phyloP scores from a whole-genome alignment of 2,797 vertebrate species.

The Rhinoraja longicauda region DNA sequence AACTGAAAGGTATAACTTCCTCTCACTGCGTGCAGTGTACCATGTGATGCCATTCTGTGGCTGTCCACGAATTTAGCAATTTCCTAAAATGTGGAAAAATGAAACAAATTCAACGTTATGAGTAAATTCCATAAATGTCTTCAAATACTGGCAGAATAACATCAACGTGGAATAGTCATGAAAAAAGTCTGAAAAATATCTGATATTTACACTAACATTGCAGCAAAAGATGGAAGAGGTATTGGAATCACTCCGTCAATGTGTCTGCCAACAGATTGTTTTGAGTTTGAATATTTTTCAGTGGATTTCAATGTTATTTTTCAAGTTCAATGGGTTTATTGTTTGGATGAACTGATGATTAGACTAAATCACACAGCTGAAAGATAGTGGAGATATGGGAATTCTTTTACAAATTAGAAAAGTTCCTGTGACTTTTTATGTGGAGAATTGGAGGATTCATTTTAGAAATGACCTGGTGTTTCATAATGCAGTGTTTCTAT shows the following conservation, averaged over 20 bases:
- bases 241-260: not conserved
- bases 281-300: not conserved
- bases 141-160: not conserved
- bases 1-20: constrained; percentile 35
- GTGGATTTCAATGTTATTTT: not conserved
- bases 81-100: constrained; percentile 29
- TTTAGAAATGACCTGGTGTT: not conserved
- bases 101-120: not conserved
- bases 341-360: not conserved
- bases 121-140: constrained; percentile 21
- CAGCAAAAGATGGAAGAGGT: not conserved
- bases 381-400: not conserved
- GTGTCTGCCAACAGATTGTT: not conserved
- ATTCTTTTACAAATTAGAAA: not conserved
- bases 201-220: not conserved
- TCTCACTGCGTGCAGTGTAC: not conserved
- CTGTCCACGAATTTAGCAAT: not conserved
- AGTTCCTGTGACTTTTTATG: not conserved
- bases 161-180: not conserved
- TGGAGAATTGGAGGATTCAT: not conserved
- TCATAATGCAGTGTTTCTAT: not conserved
- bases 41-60: constrained; percentile 30
- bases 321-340: not conserved
- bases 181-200: not conserved
- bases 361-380: not conserved